Evolutionary conservation across 2,797 vertebrate genomes (phyloP).

Genomic region (Parambassis ranga): DNA sequence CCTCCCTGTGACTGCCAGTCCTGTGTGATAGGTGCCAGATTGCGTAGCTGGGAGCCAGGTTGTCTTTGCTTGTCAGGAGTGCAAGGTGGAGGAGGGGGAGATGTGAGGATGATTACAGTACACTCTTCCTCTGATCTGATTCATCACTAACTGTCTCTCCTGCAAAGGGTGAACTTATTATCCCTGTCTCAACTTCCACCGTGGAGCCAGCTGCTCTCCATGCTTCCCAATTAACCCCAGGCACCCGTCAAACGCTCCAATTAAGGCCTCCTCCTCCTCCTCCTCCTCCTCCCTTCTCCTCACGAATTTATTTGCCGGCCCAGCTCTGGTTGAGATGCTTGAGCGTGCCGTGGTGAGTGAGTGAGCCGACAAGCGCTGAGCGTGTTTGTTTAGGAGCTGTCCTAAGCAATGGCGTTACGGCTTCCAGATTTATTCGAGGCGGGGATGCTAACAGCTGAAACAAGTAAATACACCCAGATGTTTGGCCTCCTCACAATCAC

Average conservation of each 20-base stretch:
- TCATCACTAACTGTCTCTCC: conserved; percentile 74
- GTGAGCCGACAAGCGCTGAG: conserved; percentile 33
- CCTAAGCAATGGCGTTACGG: conserved; percentile 58
- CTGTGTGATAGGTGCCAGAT: conserved; percentile 76
- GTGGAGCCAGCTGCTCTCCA: conserved; percentile 76
- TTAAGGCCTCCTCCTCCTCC: conserved; percentile 66
- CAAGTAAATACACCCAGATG: conserved; percentile 73
- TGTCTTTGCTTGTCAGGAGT: conserved; percentile 72
- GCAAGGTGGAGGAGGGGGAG: conserved; percentile 46
- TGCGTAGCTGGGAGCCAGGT: conserved; percentile 71
- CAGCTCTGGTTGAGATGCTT: conserved; percentile 21
- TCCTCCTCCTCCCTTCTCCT: conserved; percentile 32
- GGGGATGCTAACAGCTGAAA: conserved; percentile 70
- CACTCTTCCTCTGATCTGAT: conserved; percentile 76
- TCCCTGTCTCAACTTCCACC: conserved; percentile 73
- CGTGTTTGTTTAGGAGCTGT: conserved; percentile 70
- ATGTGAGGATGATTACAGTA: conserved; percentile 70
- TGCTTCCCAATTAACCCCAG: conserved; percentile 80
- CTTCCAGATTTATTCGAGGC: conserved; percentile 69
- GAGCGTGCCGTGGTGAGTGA: conserved; percentile 33
- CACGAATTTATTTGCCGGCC: conserved; percentile 33
- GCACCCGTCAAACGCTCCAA: conserved; percentile 72
- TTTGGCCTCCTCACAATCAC: conserved; percentile 55
- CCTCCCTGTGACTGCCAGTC: conserved; percentile 50
- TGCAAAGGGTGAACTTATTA: conserved; percentile 79